These are phyloP conservation scores for Larimichthys polyactis DNA, from an alignment of 2,113 vertebrate species.

Conservation along the genomic window DNA sequence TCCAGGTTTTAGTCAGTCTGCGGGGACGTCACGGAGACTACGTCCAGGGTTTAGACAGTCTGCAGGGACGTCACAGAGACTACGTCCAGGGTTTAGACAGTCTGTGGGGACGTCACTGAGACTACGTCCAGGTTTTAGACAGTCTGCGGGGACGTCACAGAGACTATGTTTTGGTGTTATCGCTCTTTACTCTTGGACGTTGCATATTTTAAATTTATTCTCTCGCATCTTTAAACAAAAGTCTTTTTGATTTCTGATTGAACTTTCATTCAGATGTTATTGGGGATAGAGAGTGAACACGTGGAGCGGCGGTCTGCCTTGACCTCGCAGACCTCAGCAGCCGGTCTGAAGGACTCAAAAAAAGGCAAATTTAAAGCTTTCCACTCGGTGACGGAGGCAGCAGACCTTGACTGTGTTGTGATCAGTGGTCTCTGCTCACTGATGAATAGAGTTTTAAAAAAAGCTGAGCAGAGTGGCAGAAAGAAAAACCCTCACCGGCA, in stretches of 20 bases:
- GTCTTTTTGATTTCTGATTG: not conserved
- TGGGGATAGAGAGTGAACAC: not conserved
- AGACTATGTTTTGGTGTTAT: too few relatives aligned
- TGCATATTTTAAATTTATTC: not conserved
- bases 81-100: too few relatives aligned
- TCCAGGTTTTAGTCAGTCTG: too few relatives aligned
- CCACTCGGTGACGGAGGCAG: constrained; percentile 24
- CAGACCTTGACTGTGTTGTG: constrained; percentile 47
- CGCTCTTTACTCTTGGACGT: too few relatives aligned
- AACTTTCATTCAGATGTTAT: not conserved
- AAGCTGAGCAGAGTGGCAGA: constrained; percentile 8
- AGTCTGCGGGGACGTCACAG: too few relatives aligned
- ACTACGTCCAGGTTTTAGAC: too few relatives aligned
- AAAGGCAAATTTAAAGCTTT: constrained; percentile 40
- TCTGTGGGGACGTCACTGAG: too few relatives aligned
- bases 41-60: too few relatives aligned
- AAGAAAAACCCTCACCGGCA: constrained; percentile 19
- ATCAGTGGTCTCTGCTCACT: constrained; percentile 38
- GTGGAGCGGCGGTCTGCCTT: not conserved
- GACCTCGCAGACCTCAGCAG: not conserved
- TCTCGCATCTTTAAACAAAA: not conserved
- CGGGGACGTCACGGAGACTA: too few relatives aligned
- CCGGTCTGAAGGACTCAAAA: constrained; percentile 13
- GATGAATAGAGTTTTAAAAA: constrained; percentile 48
- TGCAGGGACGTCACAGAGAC: too few relatives aligned